Evolutionary conservation across 2,797 vertebrate genomes (phyloP).

Genomic region (Vultur gryphus): DNA sequence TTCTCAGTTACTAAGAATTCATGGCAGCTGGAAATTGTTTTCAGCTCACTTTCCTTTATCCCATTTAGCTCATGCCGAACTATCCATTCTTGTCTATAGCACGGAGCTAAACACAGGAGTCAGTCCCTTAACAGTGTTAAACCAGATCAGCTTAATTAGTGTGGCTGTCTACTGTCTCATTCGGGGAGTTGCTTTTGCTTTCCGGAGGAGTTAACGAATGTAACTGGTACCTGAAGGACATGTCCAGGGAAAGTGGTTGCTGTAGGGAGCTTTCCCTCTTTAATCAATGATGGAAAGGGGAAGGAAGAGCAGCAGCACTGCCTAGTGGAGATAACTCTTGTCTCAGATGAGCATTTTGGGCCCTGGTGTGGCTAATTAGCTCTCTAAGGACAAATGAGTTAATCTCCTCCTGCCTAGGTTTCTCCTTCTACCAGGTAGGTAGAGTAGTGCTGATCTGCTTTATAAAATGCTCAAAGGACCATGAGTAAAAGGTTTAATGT

Average conservation of each 20-base stretch:
- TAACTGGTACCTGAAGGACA: not conserved
- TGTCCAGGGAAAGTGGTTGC: not conserved
- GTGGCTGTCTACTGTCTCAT: not conserved
- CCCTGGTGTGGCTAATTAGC: not conserved
- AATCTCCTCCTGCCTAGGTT: not conserved
- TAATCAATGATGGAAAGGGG: not conserved
- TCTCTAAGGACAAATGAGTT: not conserved
- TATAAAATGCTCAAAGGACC: not conserved
- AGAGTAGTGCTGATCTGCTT: not conserved
- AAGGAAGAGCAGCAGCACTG: not conserved
- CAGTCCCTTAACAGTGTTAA: not conserved
- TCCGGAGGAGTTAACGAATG: not conserved
- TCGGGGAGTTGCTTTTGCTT: not conserved
- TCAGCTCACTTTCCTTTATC: not conserved
- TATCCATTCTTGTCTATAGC: not conserved
- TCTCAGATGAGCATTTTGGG: rapidly evolving
- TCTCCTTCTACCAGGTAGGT: not conserved
- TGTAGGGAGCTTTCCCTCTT: not conserved
- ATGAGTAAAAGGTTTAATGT: not conserved
- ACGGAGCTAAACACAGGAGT: not conserved
- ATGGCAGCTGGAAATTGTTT: not conserved
- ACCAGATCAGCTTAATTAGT: not conserved
- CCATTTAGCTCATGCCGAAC: not conserved
- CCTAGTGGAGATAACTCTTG: not conserved
- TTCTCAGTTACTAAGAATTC: not conserved